These are phyloP conservation scores for Hafferia zeledoni DNA, from an alignment of 2,797 vertebrate species.

Conservation along the genomic window DNA sequence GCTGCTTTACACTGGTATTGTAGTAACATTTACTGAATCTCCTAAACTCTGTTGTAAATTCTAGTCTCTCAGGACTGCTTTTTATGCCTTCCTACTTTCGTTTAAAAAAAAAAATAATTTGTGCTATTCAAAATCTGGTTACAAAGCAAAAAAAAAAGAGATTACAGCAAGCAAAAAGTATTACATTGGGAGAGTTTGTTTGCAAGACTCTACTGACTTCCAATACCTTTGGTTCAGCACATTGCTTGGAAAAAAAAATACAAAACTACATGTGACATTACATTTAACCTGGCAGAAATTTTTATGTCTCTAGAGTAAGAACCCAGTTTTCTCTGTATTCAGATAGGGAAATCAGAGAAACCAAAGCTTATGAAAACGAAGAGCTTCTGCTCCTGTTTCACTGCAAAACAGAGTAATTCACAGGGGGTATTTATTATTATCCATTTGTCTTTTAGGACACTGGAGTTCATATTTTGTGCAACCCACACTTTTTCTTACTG, in stretches of 20 bases:
- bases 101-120: not conserved
- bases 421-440: not conserved
- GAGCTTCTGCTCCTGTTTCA: not conserved
- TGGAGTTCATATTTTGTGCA: not conserved
- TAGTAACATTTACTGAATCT: not conserved
- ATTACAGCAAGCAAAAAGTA: not conserved
- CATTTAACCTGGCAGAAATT: not conserved
- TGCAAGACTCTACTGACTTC: not conserved
- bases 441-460: not conserved
- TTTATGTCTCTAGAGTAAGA: not conserved
- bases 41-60: not conserved
- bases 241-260: not conserved
- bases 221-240: not conserved
- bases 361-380: not conserved
- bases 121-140: not conserved
- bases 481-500: not conserved
- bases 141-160: not conserved
- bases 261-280: not conserved
- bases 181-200: not conserved
- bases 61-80: not conserved
- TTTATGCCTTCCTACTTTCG: not conserved
- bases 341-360: not conserved
- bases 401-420: not conserved
- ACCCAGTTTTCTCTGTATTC: not conserved
- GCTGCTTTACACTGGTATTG: not conserved